phyloP scores from a whole-genome alignment of 2,888 invertebrate genomes.

The Sesia bembeciformis region DNA sequence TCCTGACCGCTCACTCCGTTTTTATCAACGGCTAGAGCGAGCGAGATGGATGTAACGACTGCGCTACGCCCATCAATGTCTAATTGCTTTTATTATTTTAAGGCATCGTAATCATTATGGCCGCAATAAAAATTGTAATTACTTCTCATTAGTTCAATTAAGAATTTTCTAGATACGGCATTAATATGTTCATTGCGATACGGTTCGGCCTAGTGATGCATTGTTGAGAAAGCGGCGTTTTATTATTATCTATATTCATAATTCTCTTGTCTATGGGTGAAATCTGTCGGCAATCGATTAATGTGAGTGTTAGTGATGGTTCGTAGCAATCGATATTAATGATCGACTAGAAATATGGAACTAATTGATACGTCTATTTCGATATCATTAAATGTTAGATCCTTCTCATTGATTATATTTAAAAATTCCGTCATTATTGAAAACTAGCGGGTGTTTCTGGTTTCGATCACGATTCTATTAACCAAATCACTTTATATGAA shows the following conservation, averaged over 20 bases:
- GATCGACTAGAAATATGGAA: slow-evolving; percentile 63
- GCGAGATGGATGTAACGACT: slow-evolving; percentile 41
- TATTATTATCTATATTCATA: slow-evolving; percentile 36
- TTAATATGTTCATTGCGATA: slow-evolving; percentile 68
- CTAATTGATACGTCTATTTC: slow-evolving; percentile 59
- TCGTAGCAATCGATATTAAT: slow-evolving; percentile 65
- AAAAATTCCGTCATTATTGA: not conserved
- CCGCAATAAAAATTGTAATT: slow-evolving; percentile 74
- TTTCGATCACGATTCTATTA: not conserved
- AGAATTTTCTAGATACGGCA: slow-evolving; percentile 72
- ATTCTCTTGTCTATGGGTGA: slow-evolving; percentile 40
- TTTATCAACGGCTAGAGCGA: slow-evolving; percentile 24
- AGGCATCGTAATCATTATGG: slow-evolving; percentile 74
- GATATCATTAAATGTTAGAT: not conserved
- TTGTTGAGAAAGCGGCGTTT: slow-evolving; percentile 53
- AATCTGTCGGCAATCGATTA: slow-evolving; percentile 41
- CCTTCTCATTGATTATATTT: not conserved
- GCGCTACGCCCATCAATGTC: slow-evolving; percentile 67
- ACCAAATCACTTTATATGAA: too few species aligned
- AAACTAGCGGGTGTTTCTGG: not conserved
- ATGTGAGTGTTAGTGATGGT: slow-evolving; percentile 62
- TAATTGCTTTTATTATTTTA: slow-evolving; percentile 76
- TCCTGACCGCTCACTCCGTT: slow-evolving; percentile 30
- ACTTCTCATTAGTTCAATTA: slow-evolving; percentile 75
- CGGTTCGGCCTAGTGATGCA: slow-evolving; percentile 40